phyloP scores from a whole-genome alignment of 2,113 vertebrate genomes.

The Mormyrus lacerda region DNA sequence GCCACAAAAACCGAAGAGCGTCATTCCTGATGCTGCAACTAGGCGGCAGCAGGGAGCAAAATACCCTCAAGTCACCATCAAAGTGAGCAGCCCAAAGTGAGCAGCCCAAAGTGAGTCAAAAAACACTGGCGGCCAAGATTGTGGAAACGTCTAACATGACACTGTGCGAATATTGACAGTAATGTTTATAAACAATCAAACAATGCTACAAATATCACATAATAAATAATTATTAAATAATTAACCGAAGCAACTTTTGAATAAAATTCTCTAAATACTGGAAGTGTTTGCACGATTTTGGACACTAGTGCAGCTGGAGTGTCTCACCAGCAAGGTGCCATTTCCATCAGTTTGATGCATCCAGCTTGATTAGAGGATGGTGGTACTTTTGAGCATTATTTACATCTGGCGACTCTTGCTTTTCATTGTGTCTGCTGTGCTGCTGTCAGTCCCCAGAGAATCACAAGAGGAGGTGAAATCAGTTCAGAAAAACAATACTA shows the following conservation, averaged over 20 bases:
- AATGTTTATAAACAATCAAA: too few species aligned
- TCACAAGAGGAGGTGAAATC: not conserved
- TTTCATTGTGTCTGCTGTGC: not conserved
- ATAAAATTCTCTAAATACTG: too few species aligned
- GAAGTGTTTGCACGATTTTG: too few species aligned
- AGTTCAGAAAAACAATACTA: not conserved
- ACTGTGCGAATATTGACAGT: too few species aligned
- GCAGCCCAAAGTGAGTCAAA: not conserved
- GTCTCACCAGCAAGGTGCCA: not conserved
- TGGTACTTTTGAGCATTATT: not conserved
- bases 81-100: not conserved
- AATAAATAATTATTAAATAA: too few species aligned
- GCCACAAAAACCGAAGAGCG: not conserved
- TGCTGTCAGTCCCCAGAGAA: not conserved
- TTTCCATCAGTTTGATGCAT: not conserved
- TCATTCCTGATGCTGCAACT: not conserved
- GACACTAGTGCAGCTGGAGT: not conserved
- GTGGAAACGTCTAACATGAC: too few species aligned
- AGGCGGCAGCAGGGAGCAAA: not conserved
- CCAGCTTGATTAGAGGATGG: not conserved
- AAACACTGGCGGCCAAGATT: too few species aligned
- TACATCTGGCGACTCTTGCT: not conserved
- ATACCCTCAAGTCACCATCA: not conserved
- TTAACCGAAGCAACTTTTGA: too few species aligned
- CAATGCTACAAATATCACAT: too few species aligned